Conservation (phyloP, 2,888 invertebrate genomes). For the Drosophila melanosoma region DNA sequence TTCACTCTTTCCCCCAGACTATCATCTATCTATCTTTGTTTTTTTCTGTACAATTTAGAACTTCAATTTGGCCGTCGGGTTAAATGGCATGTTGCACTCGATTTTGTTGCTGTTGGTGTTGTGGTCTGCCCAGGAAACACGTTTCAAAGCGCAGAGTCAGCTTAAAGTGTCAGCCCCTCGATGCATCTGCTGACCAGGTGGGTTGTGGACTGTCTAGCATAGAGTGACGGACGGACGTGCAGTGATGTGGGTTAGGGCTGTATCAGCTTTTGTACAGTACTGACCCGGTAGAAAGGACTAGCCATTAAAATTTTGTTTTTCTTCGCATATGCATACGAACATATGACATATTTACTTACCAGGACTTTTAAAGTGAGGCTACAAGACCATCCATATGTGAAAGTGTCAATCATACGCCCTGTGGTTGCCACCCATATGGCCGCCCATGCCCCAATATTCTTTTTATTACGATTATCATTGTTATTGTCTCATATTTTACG, state of each 20-base stretch:
- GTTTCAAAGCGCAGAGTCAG: conserved; percentile 38
- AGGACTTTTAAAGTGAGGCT: background rate
- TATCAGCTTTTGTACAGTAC: conserved; percentile 8
- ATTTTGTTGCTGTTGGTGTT: conserved; percentile 2
- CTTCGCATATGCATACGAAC: conserved; percentile 12
- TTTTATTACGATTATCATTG: conserved; percentile 34
- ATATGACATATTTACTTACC: background rate
- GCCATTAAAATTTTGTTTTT: conserved; percentile 9
- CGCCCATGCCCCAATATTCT: background rate
- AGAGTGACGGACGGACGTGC: background rate
- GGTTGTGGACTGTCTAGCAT: background rate
- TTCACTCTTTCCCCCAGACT: background rate
- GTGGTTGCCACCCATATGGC: background rate
- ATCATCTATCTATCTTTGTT: background rate
- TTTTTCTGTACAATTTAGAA: background rate
- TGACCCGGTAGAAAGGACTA: conserved; percentile 3
- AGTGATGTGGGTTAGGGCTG: background rate
- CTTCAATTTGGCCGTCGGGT: conserved; percentile 20
- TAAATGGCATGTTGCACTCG: conserved; percentile 32
- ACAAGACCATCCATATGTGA: background rate
- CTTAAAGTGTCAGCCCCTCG: conserved; percentile 19
- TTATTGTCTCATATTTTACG: conserved; percentile 21
- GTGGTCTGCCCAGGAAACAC: conserved; percentile 7
- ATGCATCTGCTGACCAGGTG: conserved; percentile 12
- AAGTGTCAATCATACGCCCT: conserved; percentile 35